phyloP scores from a whole-genome alignment of 2,888 invertebrate genomes.

The Aleiodes alternator region DNA sequence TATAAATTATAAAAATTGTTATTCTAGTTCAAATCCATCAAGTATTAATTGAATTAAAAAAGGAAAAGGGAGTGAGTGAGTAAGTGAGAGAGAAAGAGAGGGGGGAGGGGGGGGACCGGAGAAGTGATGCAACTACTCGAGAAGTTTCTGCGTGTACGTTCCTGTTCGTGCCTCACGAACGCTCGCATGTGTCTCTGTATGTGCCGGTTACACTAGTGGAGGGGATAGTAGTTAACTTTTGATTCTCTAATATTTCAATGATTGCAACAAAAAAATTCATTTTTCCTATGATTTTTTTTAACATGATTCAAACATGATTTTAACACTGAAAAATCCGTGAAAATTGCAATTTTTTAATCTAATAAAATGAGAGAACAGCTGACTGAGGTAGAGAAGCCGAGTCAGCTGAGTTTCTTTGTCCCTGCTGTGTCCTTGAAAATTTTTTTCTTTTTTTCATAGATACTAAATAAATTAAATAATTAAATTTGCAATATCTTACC shows the following conservation, averaged over 20 bases:
- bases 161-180: neutral
- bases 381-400: conserved; percentile 32
- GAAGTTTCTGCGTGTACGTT: conserved; percentile 30
- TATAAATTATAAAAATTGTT: neutral
- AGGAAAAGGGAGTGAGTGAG: neutral
- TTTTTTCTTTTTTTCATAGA: neutral
- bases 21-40: conserved; percentile 10
- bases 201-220: neutral
- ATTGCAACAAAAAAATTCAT: neutral
- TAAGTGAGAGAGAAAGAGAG: neutral
- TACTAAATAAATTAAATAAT: neutral
- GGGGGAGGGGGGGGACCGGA: conserved; percentile 12
- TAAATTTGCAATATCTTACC: conserved; percentile 77
- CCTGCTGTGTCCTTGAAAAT: conserved; percentile 3
- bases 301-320: too few relatives aligned
- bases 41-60: conserved; percentile 4
- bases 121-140: conserved; percentile 35
- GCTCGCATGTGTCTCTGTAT: neutral
- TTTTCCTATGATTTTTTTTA: too few relatives aligned
- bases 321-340: neutral
- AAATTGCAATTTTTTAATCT: neutral
- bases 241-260: conserved; percentile 10
- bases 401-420: conserved; percentile 40
- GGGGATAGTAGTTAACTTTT: conserved; percentile 8
- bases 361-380: conserved; percentile 40